A percentile compares a stretch with the other conserved stretches of the same genome.
Conservation (phyloP, 2,113 vertebrate species). For the Oncorhynchus clarkii region DNA sequence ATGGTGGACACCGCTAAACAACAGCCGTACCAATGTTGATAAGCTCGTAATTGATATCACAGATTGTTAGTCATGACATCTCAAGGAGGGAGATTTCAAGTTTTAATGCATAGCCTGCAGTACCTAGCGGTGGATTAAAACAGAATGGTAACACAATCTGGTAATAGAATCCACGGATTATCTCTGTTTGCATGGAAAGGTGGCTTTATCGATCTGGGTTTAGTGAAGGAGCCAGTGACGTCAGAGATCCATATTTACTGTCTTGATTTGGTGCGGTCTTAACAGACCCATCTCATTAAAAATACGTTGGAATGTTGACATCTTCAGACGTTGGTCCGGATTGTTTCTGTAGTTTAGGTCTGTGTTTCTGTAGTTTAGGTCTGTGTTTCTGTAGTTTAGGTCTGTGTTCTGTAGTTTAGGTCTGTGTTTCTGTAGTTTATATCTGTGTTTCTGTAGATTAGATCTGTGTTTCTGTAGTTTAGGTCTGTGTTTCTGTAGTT, state of each 20-base stretch:
- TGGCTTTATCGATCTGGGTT: not conserved
- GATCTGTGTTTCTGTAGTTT: too few species aligned
- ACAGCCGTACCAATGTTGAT: not conserved
- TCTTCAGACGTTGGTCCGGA: too few species aligned
- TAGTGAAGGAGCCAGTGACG: not conserved
- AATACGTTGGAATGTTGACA: too few species aligned
- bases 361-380: too few species aligned
- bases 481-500: too few species aligned
- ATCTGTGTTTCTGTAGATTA: too few species aligned
- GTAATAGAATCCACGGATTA: not conserved
- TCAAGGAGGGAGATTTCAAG: not conserved
- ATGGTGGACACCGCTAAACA: too few species aligned
- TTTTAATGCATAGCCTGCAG: not conserved
- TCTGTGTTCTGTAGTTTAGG: too few species aligned
- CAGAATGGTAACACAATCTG: not conserved
- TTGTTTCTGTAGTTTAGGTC: too few species aligned
- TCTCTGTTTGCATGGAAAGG: slow-evolving; percentile 14
- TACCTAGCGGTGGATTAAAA: not conserved
- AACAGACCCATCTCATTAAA: too few species aligned
- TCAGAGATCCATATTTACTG: not conserved
- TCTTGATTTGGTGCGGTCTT: not conserved
- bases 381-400: too few species aligned
- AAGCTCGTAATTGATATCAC: slow-evolving; percentile 16
- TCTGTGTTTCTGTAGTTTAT: too few species aligned
- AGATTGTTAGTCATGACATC: slow-evolving; percentile 6